Conservation (phyloP, 2,113 vertebrate genomes). For the Macroglossus sobrinus region DNA sequence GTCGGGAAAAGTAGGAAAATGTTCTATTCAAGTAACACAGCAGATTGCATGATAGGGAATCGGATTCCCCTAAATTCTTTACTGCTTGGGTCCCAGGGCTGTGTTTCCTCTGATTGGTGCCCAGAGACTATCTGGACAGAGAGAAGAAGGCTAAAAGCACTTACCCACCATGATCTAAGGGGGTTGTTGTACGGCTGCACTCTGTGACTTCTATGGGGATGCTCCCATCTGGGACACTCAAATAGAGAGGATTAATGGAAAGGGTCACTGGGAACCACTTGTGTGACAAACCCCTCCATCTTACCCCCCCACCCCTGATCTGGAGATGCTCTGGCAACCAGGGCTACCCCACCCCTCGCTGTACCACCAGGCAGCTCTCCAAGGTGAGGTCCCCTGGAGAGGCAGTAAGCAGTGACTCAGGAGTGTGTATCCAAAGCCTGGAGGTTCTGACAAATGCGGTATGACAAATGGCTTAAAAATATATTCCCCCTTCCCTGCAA, state of each 20-base stretch:
- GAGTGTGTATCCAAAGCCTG: background rate
- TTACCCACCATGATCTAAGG: accelerated
- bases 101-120: background rate
- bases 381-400: too few species aligned
- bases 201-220: background rate
- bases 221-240: background rate
- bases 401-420: background rate
- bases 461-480: background rate
- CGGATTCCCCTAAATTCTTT: accelerated
- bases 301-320: background rate
- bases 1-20: background rate
- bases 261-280: background rate
- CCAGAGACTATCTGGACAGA: too few species aligned
- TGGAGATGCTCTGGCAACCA: background rate
- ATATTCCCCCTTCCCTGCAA: background rate
- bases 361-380: background rate
- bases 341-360: background rate
- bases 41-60: background rate
- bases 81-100: background rate
- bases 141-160: background rate
- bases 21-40: background rate
- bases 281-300: background rate
- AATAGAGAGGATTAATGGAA: background rate
- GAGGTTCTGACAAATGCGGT: background rate
- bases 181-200: accelerated